phyloP scores from a whole-genome alignment of 2,113 vertebrate species.

The Lipotes vexillifer region DNA sequence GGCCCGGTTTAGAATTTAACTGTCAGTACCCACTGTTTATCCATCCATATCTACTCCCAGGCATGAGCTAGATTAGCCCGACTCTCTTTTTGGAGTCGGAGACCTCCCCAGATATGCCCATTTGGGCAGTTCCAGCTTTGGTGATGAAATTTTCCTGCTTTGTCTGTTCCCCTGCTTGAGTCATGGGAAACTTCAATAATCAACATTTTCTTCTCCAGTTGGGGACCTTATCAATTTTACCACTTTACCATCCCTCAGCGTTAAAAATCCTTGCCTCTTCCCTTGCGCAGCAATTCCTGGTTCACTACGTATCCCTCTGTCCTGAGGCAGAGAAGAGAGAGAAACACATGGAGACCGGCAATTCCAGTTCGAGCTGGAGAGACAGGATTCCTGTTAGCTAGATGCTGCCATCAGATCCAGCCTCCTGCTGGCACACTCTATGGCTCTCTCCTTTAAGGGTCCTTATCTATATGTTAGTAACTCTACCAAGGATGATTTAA shows the following conservation, averaged over 20 bases:
- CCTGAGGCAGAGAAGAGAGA: background rate
- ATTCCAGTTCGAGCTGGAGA: background rate
- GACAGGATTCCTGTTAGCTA: background rate
- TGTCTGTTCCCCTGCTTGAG: background rate
- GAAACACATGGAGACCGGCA: background rate
- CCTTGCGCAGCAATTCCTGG: background rate
- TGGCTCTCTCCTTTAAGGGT: background rate
- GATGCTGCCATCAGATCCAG: background rate
- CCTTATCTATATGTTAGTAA: background rate
- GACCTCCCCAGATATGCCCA: background rate
- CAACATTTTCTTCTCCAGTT: background rate
- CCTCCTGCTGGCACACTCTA: background rate
- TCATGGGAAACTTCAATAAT: background rate
- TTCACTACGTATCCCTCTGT: background rate
- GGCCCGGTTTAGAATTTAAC: background rate
- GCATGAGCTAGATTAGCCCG: background rate
- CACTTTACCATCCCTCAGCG: background rate
- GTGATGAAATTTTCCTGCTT: background rate
- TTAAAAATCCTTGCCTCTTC: background rate
- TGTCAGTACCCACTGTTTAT: background rate
- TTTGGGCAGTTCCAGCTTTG: background rate
- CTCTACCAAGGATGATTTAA: constrained; percentile 10
- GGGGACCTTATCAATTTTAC: background rate
- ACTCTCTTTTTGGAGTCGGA: background rate
- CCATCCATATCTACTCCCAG: background rate